A percentile compares a stretch with the other conserved stretches of the same genome.
These are phyloP conservation scores for Mungos mungo DNA, from an alignment of 2,113 vertebrate genomes.

Conservation along the genomic window DNA sequence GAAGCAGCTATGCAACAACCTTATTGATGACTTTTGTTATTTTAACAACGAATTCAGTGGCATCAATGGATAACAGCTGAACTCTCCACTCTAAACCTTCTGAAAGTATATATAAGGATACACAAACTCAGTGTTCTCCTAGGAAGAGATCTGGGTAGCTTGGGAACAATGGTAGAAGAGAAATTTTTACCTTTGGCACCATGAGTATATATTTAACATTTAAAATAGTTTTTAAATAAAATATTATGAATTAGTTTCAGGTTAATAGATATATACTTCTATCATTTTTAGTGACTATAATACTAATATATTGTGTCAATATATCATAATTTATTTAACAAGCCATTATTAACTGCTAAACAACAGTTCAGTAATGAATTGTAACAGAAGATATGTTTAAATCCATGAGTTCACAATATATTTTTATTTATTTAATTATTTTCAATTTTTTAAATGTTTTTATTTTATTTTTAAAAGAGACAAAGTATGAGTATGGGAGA, in stretches of 20 bases:
- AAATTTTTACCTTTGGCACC: background rate
- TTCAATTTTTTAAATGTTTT: too few species aligned
- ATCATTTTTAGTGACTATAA: background rate
- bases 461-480: too few species aligned
- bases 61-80: background rate
- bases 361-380: background rate
- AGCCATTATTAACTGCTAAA: background rate
- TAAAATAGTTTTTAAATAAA: conserved; percentile 15
- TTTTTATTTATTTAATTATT: too few species aligned
- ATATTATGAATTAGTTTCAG: background rate
- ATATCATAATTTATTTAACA: background rate
- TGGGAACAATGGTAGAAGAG: background rate
- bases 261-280: background rate
- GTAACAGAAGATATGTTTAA: background rate
- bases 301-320: background rate
- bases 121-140: background rate
- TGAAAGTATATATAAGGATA: background rate
- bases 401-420: background rate
- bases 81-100: background rate
- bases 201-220: background rate
- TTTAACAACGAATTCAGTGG: background rate
- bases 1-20: background rate
- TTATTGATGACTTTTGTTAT: conserved; percentile 10
- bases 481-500: too few species aligned
- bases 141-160: background rate